These are phyloP conservation scores for Toxonevra muliebris DNA, from an alignment of 2,888 invertebrate genomes.

Conservation along the genomic window DNA sequence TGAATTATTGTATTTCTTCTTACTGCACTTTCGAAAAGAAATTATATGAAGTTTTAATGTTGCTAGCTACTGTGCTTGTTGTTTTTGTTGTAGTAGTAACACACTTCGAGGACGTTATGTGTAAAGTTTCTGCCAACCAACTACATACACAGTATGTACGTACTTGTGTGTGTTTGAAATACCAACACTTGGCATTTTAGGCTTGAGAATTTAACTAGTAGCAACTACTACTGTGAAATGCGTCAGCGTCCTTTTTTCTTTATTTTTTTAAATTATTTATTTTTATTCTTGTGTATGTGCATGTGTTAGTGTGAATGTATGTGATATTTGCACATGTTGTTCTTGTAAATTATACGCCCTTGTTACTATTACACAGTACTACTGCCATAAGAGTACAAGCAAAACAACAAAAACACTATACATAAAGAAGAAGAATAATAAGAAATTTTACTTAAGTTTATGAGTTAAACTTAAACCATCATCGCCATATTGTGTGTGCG, in stretches of 20 bases:
- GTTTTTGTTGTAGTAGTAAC: too few relatives aligned
- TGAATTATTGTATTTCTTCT: not conserved
- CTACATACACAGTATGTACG: too few relatives aligned
- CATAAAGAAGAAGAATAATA: too few relatives aligned
- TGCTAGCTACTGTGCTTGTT: not conserved
- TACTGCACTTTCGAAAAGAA: not conserved
- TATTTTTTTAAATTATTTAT: constrained; percentile 27
- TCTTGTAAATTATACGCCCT: constrained; percentile 25
- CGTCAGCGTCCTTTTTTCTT: constrained; percentile 9
- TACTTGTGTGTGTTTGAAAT: constrained; percentile 6
- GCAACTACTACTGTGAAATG: not conserved
- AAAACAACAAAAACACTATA: too few relatives aligned
- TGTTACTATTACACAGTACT: not conserved
- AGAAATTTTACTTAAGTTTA: not conserved
- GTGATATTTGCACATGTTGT: constrained; percentile 23
- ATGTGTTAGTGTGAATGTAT: constrained; percentile 9
- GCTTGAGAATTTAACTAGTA: too few relatives aligned
- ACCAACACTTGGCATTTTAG: not conserved
- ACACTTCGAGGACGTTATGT: too few relatives aligned
- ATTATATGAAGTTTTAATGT: not conserved
- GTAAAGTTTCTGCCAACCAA: too few relatives aligned
- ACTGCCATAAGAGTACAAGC: too few relatives aligned
- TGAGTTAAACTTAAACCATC: not conserved
- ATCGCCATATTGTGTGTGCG: not conserved
- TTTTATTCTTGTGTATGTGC: constrained; percentile 1